Evolutionary conservation across 1,140 invertebrate genomes (phyloP), one percentile per base, ranked within the genome.

Genomic region (Philotrypesis tridentata): DNA sequence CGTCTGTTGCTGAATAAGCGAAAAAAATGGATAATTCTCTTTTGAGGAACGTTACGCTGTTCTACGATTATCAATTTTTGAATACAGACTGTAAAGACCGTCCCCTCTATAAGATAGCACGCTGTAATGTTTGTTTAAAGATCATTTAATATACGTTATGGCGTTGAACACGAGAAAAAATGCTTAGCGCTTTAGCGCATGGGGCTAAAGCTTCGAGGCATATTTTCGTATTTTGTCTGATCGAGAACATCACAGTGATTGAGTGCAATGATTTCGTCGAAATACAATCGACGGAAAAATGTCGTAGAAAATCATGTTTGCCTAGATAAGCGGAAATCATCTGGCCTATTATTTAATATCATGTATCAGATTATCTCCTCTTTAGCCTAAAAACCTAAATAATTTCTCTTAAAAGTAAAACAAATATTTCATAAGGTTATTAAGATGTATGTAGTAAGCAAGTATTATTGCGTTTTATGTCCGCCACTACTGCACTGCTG

Each of bases 41-140:
- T 74, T 74, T 7, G 48, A 68, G 68, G 21, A 68, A 75, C 65
- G 7, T 74, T 55, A 61, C 48, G n/a, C 40, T 25, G 33, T 63
- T 76, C 55, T 71, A 23, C 74, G 37, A 82, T 71, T 43, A 72
- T 72, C 70, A 73, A 8, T 23, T 73, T 67, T 72, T 48, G 21
- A 74, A 79, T 79, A 68, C 61, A 79, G 82, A 75, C 70, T 79
- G 76, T 74, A 71, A 74, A 74, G 43, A 70, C 76, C 81, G 75
- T 82, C 75, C 82, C 76, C n/a, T 60, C 43, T 43, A 40, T n/a
- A 55, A 82, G 33, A 60, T 11, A 81, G n/a, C 29, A 37, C 40
- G 27, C 11, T 81, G 75, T n/a, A 21, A 43, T 23, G 37, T 68
- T 75, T 37, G 17, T 68, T 81, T 43, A 27, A 81, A 21, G 17